Conservation (phyloP, 2,888 invertebrate species). For the Cenopis cana region DNA sequence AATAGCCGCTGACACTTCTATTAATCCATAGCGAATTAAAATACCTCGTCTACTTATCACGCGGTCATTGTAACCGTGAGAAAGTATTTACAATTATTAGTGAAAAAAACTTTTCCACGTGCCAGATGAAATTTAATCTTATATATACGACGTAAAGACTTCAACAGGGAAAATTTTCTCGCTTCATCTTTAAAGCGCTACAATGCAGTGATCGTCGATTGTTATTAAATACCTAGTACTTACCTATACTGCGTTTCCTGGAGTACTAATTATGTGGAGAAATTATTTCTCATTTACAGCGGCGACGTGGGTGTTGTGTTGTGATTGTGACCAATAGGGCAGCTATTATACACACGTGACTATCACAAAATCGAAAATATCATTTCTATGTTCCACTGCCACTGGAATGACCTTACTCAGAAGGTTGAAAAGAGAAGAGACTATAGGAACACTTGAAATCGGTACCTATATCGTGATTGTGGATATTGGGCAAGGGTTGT, state of each 20-base stretch:
- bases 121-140: too few species aligned
- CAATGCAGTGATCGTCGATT: constrained; percentile 31
- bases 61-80: constrained; percentile 59
- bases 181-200: constrained; percentile 1
- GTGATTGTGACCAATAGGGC: constrained; percentile 16
- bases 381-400: too few species aligned
- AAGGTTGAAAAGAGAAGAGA: too few species aligned
- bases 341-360: constrained; percentile 16
- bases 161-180: too few species aligned
- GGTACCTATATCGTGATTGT: too few species aligned
- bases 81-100: constrained; percentile 50
- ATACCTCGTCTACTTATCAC: constrained; percentile 13
- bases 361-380: background rate
- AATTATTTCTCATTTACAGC: constrained; percentile 27
- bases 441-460: too few species aligned
- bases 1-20: constrained; percentile 61
- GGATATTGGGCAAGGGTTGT: too few species aligned
- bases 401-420: too few species aligned
- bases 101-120: too few species aligned
- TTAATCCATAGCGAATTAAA: constrained; percentile 48
- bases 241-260: constrained; percentile 27
- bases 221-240: constrained; percentile 32
- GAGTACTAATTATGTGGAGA: constrained; percentile 34
- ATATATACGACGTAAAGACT: too few species aligned
- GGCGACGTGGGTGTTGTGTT: constrained; percentile 1